phyloP scores from a whole-genome alignment of 2,888 invertebrate species.

The Acrocyrtus sp. region DNA sequence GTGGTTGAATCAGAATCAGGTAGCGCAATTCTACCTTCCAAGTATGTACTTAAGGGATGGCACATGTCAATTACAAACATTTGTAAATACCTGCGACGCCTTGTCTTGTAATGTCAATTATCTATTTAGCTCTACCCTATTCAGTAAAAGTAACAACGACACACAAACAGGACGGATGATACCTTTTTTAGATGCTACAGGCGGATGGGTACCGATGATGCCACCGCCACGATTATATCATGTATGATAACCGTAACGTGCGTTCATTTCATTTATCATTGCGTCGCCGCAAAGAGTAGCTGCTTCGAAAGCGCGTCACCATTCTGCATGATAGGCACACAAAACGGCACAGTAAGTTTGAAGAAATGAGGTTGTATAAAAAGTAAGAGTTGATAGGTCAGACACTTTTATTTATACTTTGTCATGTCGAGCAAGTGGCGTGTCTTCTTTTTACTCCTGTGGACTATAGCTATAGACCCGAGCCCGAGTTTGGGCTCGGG shows the following conservation, averaged over 20 bases:
- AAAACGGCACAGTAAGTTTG: neutral
- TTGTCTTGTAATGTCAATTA: neutral
- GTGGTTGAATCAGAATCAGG: neutral
- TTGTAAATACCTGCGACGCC: conserved; percentile 5
- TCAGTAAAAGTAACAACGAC: neutral
- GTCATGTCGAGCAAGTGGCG: conserved; percentile 55
- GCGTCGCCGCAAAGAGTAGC: neutral
- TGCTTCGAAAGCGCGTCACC: no score
- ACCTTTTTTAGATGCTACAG: conserved; percentile 6
- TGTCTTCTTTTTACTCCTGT: conserved; percentile 38
- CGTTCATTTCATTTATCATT: neutral
- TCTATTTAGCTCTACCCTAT: neutral
- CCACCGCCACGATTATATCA: neutral
- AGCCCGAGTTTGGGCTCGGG: conserved; percentile 46
- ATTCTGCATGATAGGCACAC: neutral
- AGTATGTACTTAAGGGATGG: conserved; percentile 1
- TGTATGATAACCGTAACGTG: neutral
- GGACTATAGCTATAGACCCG: conserved; percentile 46
- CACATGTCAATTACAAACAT: conserved; percentile 31
- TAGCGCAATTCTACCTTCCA: no score
- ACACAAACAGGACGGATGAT: conserved; percentile 24
- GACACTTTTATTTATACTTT: conserved; percentile 44
- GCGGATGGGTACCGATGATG: conserved; percentile 18
- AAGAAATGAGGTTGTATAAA: conserved; percentile 59
- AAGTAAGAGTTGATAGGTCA: conserved; percentile 55